A percentile compares a stretch with the other conserved stretches of the same genome.
Evolutionary conservation across 2,888 invertebrate species (phyloP).

Genomic region (Tachina fera): DNA sequence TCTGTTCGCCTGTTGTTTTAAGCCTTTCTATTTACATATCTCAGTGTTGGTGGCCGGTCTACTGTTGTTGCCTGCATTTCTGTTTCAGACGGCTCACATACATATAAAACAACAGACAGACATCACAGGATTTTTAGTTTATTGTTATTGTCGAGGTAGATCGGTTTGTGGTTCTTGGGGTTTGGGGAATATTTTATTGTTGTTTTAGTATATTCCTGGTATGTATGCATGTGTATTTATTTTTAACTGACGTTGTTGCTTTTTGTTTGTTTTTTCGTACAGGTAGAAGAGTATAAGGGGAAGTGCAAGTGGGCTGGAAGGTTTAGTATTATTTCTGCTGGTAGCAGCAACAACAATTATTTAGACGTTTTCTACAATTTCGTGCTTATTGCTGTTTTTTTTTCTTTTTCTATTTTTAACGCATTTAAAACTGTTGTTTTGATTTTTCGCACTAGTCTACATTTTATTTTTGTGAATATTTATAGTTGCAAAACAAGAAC

Average conservation of each 20-base stretch:
- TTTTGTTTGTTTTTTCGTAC: not conserved
- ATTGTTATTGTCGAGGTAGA: slow-evolving; percentile 44
- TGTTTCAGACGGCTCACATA: slow-evolving; percentile 6
- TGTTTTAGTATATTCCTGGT: not conserved
- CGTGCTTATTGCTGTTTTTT: slow-evolving; percentile 1
- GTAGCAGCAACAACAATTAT: slow-evolving; percentile 3
- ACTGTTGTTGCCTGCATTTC: slow-evolving; percentile 24
- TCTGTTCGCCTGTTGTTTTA: slow-evolving; percentile 51
- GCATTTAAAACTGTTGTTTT: slow-evolving; percentile 26
- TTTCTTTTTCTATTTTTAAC: slow-evolving; percentile 16
- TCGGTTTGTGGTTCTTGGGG: slow-evolving; percentile 40
- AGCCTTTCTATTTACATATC: slow-evolving; percentile 1
- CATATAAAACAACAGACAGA: not conserved
- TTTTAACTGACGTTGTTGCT: not conserved
- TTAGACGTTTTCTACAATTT: slow-evolving; percentile 19
- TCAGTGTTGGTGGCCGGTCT: slow-evolving; percentile 29
- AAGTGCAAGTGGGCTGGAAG: slow-evolving; percentile 3
- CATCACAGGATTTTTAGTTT: slow-evolving; percentile 37
- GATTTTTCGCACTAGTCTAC: not conserved
- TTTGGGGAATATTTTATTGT: slow-evolving; percentile 24
- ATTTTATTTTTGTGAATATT: slow-evolving; percentile 11
- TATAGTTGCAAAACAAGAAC: slow-evolving; percentile 3
- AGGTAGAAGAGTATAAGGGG: not conserved
- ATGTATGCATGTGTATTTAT: not conserved
- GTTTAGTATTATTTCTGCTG: slow-evolving; percentile 1